Evolutionary conservation across 2,888 invertebrate genomes (phyloP).

Genomic region (Bimastos eiseni): DNA sequence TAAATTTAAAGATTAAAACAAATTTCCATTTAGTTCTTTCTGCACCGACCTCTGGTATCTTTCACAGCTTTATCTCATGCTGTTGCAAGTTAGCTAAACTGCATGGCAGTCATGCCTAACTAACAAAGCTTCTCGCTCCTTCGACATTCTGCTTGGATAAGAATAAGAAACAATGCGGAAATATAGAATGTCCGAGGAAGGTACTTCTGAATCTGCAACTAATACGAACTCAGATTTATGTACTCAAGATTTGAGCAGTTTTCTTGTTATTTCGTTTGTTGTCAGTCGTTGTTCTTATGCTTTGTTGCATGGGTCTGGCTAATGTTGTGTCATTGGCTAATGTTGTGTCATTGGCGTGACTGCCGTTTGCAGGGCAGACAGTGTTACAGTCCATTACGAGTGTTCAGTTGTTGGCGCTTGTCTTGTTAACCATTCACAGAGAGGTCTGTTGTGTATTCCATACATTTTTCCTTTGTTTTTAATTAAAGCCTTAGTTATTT

Average conservation of each 20-base stretch:
- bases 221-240: not conserved
- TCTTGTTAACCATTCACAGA: conserved; percentile 16
- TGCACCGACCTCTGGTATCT: not conserved
- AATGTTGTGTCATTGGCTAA: not conserved
- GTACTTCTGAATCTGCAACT: conserved; percentile 9
- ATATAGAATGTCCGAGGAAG: not conserved
- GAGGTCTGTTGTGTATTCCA: not conserved
- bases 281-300: not conserved
- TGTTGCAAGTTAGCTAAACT: not conserved
- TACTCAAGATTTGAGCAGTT: not conserved
- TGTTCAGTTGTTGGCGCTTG: conserved; percentile 24
- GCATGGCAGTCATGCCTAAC: no score
- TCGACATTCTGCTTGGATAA: not conserved
- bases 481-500: not conserved
- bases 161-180: not conserved
- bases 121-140: not conserved
- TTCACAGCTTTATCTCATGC: not conserved
- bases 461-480: not conserved
- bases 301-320: not conserved
- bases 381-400: conserved; percentile 8
- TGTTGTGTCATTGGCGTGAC: not conserved
- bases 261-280: not conserved
- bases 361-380: conserved; percentile 10
- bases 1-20: not conserved
- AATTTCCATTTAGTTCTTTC: not conserved